phyloP scores from a whole-genome alignment of 2,888 invertebrate species.

The Eupithecia inturbata region DNA sequence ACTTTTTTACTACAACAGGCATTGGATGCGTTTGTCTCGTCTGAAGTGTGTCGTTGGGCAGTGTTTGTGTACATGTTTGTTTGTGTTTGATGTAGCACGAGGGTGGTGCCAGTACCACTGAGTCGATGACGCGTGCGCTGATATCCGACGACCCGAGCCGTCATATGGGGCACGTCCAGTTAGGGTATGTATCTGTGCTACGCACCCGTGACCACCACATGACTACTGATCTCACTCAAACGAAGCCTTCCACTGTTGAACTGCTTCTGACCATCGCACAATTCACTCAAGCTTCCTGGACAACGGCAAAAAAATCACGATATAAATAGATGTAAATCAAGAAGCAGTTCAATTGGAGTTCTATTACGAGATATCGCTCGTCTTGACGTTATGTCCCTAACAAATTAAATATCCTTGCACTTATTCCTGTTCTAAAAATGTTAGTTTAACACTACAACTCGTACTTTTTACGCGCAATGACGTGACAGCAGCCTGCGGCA shows the following conservation, averaged over 20 bases:
- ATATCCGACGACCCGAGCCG: slow-evolving; percentile 96
- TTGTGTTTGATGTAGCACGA: slow-evolving; percentile 91
- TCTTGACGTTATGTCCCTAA: slow-evolving; percentile 40
- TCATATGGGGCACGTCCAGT: slow-evolving; percentile 96
- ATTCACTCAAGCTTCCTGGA: slow-evolving; percentile 9
- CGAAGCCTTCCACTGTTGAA: slow-evolving; percentile 31
- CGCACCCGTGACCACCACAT: slow-evolving; percentile 60
- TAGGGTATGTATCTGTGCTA: slow-evolving; percentile 92
- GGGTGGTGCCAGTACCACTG: slow-evolving; percentile 95
- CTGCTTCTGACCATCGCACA: slow-evolving; percentile 29
- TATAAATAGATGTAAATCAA: not conserved
- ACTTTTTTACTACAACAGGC: slow-evolving; percentile 84
- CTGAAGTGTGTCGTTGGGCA: slow-evolving; percentile 67
- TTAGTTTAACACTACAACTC: slow-evolving; percentile 27
- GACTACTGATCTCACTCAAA: slow-evolving; percentile 55
- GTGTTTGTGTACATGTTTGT: slow-evolving; percentile 82
- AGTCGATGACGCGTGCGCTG: slow-evolving; percentile 97
- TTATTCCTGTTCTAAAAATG: slow-evolving; percentile 16
- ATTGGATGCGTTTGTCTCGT: slow-evolving; percentile 56
- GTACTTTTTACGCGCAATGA: slow-evolving; percentile 27
- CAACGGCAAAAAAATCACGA: not conserved
- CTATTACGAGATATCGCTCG: slow-evolving; percentile 47
- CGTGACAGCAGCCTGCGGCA: slow-evolving; percentile 46
- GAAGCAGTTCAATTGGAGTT: slow-evolving; percentile 48
- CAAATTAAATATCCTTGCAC: slow-evolving; percentile 17